Percentiles rank a stretch among this genome's conserved stretches.
phyloP scores from a whole-genome alignment of 2,888 invertebrate genomes.

The Thereva unica region DNA sequence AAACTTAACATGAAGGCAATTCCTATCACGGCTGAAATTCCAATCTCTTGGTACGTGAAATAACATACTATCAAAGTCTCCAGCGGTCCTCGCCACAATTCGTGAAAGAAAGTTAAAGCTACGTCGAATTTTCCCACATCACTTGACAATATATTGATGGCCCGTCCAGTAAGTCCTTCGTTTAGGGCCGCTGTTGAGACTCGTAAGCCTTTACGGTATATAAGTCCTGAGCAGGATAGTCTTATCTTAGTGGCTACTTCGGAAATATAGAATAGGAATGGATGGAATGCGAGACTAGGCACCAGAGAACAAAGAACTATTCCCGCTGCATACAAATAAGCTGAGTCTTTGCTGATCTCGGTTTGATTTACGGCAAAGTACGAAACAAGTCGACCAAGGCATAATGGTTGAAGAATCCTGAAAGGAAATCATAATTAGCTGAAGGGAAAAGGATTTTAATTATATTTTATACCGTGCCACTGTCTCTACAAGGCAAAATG shows the following conservation, averaged over 20 bases:
- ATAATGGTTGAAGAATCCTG: conserved; percentile 68
- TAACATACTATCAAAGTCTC: conserved; percentile 59
- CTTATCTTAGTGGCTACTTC: conserved; percentile 73
- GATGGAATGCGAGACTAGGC: conserved; percentile 69
- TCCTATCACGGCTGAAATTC: conserved; percentile 70
- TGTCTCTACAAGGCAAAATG: conserved; percentile 51
- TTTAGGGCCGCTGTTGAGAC: conserved; percentile 81
- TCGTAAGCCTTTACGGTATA: conserved; percentile 71
- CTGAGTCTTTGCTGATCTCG: conserved; percentile 61
- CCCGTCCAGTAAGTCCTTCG: conserved; percentile 76
- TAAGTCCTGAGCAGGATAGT: conserved; percentile 70
- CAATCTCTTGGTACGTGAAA: conserved; percentile 66
- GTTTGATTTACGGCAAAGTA: conserved; percentile 64
- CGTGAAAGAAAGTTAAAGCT: conserved; percentile 85
- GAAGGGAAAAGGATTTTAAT: conserved; percentile 15
- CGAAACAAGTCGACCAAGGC: conserved; percentile 69
- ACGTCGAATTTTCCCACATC: conserved; percentile 93
- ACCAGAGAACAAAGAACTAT: conserved; percentile 64
- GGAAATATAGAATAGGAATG: conserved; percentile 72
- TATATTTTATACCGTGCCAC: conserved; percentile 49
- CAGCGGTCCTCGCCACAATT: conserved; percentile 87
- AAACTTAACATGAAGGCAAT: conserved; percentile 72
- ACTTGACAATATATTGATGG: conserved; percentile 92
- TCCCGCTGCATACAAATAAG: conserved; percentile 69
- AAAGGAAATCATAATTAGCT: conserved; percentile 42